Conservation (phyloP, 2,113 vertebrate genomes). For the Manacus vitellinus region DNA sequence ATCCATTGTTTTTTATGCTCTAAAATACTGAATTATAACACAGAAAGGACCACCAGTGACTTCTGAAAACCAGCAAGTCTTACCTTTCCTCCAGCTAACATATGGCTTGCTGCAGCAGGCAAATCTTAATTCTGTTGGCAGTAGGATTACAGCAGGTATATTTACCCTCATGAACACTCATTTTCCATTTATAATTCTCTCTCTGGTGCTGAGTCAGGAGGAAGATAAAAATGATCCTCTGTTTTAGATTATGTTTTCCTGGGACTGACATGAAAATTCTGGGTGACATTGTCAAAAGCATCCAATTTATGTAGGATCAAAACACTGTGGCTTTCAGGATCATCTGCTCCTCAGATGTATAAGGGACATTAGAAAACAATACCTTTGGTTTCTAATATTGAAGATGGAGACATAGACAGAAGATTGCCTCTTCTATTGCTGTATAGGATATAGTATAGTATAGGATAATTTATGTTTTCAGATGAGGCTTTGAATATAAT, state of each 20-base stretch:
- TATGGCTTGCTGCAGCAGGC: not conserved
- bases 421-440: not conserved
- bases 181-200: conserved; percentile 42
- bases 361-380: conserved; percentile 8
- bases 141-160: conserved; percentile 12
- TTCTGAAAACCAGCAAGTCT: not conserved
- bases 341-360: not conserved
- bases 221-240: conserved; percentile 2
- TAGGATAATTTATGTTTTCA: not conserved
- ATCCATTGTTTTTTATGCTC: not conserved
- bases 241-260: conserved; percentile 25
- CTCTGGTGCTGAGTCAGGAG: not conserved
- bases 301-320: conserved; percentile 27
- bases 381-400: not conserved
- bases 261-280: not conserved
- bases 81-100: not conserved
- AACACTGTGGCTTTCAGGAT: conserved; percentile 12
- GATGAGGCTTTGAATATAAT: not conserved
- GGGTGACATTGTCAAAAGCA: conserved; percentile 36
- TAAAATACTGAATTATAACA: not conserved
- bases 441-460: too few species aligned
- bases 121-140: conserved; percentile 11
- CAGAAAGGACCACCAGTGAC: not conserved
- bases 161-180: conserved; percentile 11
- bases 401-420: not conserved